Evolutionary conservation across 2,888 invertebrate genomes (phyloP).

Genomic region (Clunio marinus): DNA sequence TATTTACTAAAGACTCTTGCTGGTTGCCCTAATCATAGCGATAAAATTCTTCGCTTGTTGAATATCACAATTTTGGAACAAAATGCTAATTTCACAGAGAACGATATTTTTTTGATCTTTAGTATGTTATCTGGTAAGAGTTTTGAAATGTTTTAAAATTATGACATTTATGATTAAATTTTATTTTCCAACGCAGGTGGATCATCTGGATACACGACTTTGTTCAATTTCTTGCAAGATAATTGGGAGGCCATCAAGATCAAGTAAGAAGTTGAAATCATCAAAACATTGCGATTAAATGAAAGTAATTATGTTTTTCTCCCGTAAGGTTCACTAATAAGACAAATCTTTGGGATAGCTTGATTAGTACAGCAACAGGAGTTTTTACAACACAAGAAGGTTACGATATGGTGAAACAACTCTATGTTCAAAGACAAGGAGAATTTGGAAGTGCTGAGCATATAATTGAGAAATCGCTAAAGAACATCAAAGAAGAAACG

Average conservation of each 20-base stretch:
- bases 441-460: slow-evolving; percentile 71
- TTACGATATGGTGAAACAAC: slow-evolving; percentile 61
- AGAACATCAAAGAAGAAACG: slow-evolving; percentile 68
- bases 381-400: slow-evolving; percentile 72
- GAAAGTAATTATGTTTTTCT: slow-evolving; percentile 42
- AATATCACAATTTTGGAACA: slow-evolving; percentile 66
- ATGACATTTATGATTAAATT: not conserved
- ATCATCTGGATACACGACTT: slow-evolving; percentile 65
- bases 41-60: slow-evolving; percentile 63
- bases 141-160: not conserved
- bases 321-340: slow-evolving; percentile 60
- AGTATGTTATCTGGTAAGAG: slow-evolving; percentile 65
- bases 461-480: slow-evolving; percentile 67
- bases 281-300: slow-evolving; percentile 3
- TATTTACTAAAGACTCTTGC: slow-evolving; percentile 73
- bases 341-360: slow-evolving; percentile 70
- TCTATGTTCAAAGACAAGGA: slow-evolving; percentile 60
- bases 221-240: slow-evolving; percentile 66
- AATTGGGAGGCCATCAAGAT: slow-evolving; percentile 66
- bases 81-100: slow-evolving; percentile 70
- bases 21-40: slow-evolving; percentile 69
- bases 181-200: slow-evolving; percentile 46
- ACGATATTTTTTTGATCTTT: slow-evolving; percentile 69
- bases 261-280: slow-evolving; percentile 57
- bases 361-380: slow-evolving; percentile 69